Base-by-base conservation (phyloP, 2,797 vertebrate species). In the Phalloptychus januarius region DNA sequence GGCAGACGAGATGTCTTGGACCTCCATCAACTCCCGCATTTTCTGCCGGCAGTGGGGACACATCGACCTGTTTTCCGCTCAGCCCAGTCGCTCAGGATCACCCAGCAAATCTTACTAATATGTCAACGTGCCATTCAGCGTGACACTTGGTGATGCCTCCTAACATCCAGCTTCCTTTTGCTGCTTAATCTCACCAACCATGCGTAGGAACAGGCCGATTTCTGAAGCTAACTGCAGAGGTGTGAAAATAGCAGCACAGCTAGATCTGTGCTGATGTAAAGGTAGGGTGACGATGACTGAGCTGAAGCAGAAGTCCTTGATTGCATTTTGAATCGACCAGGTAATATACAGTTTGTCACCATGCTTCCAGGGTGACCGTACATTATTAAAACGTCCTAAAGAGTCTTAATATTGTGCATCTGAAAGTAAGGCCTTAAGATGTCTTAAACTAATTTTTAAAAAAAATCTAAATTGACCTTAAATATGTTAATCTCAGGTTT, bases 21-120 rank as follows among this genome's bases (percentile, higher is more conserved):
- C 80, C 71, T 31, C 81, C 61, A 54, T 87, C 80, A 79, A 76
- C 84, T 87, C 72, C 75, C 79, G 88, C 84, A 6, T 83, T 63
- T 91, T 91, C 56, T 75, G 56, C 42, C 79, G 44, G 65, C n/a
- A 69, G 16, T 71, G 73, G 74, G 73, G 71, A 82, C 42, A 36
- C 63, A 83, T 76, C 40, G 82, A 90, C 82, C 72, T 69, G 4
- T 71, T 61, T 78, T 77, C 65, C 75, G 7, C 77, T 78, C 79
- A 46, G 23, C 71, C 56, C 1, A 42, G 63, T 42, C 12, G 72
- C n/a, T 3, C 73, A 36, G 46, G 73, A 75, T 87, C 74, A 61
- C 80, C 77, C 52, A 52, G 74, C 1, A n/a, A 58, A 75, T 75
- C 77, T 61, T 58, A 11, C 75, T 78, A 78, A 69, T 69, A n/a